Percentiles rank a stretch among this genome's conserved stretches.
These are phyloP conservation scores for Drosophila ficusphila DNA, from an alignment of 1,140 invertebrate species.

Conservation along the genomic window DNA sequence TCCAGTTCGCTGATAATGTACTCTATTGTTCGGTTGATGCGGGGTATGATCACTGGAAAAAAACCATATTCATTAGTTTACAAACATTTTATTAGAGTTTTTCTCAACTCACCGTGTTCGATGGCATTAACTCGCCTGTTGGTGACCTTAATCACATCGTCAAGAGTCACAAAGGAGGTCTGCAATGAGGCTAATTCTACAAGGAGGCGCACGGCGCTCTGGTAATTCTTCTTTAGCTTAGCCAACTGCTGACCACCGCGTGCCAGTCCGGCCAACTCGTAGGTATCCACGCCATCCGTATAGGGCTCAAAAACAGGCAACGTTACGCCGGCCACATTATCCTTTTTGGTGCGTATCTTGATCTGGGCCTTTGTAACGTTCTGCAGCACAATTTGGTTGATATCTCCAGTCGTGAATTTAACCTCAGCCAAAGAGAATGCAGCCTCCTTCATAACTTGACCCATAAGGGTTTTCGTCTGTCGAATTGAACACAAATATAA, in stretches of 20 bases:
- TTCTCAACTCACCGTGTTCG: conserved; percentile 92
- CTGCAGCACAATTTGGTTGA: conserved; percentile 99
- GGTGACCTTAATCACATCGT: conserved; percentile 98
- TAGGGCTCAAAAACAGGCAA: conserved; percentile 98
- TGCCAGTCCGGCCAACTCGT: conserved; percentile 96
- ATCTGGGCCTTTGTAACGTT: conserved; percentile 99
- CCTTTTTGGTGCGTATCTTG: conserved; percentile 99
- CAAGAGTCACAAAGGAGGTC: conserved; percentile 98
- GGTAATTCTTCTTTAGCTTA: conserved; percentile 98
- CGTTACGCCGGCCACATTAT: conserved; percentile 99
- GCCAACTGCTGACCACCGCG: conserved; percentile 97
- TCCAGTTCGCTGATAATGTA: conserved; percentile 99
- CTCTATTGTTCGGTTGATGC: conserved; percentile 97
- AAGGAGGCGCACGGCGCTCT: conserved; percentile 95
- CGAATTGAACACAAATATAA: not conserved
- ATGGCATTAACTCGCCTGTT: conserved; percentile 99
- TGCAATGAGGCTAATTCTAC: conserved; percentile 98
- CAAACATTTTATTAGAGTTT: not conserved
- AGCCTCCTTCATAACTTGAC: conserved; percentile 99
- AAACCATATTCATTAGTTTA: not conserved
- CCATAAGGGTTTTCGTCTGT: conserved; percentile 97
- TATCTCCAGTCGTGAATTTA: conserved; percentile 99
- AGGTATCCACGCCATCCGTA: conserved; percentile 96
- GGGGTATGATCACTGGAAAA: conserved; percentile 97
- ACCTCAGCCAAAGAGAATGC: conserved; percentile 99